Percentiles rank a stretch among this genome's conserved stretches.
Evolutionary conservation across 2,797 vertebrate species (phyloP).

Genomic region (Lacerta viridis): DNA sequence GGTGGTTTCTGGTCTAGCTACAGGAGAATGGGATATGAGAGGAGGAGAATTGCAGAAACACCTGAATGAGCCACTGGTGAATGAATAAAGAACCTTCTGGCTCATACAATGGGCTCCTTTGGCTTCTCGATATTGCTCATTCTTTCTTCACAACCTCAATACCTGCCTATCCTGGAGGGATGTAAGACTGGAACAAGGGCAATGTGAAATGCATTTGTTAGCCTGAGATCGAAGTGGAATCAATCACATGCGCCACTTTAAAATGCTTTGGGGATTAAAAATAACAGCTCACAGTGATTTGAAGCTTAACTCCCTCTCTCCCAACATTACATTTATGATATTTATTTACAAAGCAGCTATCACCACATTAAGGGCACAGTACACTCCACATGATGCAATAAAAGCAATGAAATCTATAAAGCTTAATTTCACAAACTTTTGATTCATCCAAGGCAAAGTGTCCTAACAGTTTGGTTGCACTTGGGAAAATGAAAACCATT

Average conservation of each 20-base stretch:
- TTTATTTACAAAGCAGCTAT: background rate
- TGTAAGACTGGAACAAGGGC: background rate
- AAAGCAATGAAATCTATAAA: background rate
- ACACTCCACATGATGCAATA: background rate
- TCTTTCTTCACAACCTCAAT: background rate
- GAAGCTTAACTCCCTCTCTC: background rate
- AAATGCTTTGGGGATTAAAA: background rate
- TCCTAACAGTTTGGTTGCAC: background rate
- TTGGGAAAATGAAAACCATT: background rate
- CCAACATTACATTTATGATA: background rate
- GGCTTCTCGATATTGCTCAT: background rate
- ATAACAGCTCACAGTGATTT: background rate
- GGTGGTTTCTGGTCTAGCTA: slow-evolving; percentile 37
- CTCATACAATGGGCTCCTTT: background rate
- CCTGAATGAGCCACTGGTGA: background rate
- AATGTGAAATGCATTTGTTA: background rate
- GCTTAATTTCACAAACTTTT: background rate
- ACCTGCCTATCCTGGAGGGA: background rate
- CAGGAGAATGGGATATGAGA: slow-evolving; percentile 34
- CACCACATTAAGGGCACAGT: background rate
- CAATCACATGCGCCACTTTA: too few species aligned
- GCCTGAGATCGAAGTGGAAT: background rate
- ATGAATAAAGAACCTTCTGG: background rate
- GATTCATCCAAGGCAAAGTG: background rate
- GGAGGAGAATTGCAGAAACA: slow-evolving; percentile 35